Evolutionary conservation across 2,888 invertebrate species (phyloP), one percentile per base, ranked within the genome.

Genomic region (Lasius fuliginosus): DNA sequence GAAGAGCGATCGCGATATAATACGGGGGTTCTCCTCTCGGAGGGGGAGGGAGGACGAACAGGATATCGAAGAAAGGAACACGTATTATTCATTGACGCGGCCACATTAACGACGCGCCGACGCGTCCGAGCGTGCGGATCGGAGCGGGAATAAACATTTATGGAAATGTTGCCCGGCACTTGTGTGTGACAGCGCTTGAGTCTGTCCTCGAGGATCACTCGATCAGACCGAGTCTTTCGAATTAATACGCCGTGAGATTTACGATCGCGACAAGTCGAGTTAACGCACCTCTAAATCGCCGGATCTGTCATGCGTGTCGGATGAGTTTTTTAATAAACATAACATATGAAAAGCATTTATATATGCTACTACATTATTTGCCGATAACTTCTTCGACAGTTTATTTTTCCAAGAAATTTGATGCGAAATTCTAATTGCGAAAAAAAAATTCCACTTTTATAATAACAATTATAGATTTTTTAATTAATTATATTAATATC

Each of bases 41-140:
- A 15, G n/a, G 9, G 2, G 2, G 8, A 8, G 53, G 3, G 8
- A 18, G 71, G 33, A 30, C 11, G 46, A 64, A 56, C 64, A 40
- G 64, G 53, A 64, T 53, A 42, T 56, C 64, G 56, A 40, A 27
- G 27, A 36, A 73, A 23, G 68, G 60, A 46, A 12, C 27, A 33
- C 79, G 46, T 73, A 81, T 81, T 81, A 73, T 81, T 81, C 74
- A 81, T 81, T 73, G 60, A 81, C 46, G 60, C 60, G 71, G 27
- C 30, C 42, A 30, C 56, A 77, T 77, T 67, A 77, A 67, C 77
- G 53, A 68, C 30, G 76, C 76, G 67, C 40, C 56, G 42, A 56
- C 40, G 76, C 30, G 30, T 65, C 12, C 49, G 42, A 30, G 62
- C 33, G 56, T 56, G 56, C 58, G 27, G 46, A 73, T 71, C 30